phyloP scores from a whole-genome alignment of 2,888 invertebrate species.

The Perizoma flavofasciatum region DNA sequence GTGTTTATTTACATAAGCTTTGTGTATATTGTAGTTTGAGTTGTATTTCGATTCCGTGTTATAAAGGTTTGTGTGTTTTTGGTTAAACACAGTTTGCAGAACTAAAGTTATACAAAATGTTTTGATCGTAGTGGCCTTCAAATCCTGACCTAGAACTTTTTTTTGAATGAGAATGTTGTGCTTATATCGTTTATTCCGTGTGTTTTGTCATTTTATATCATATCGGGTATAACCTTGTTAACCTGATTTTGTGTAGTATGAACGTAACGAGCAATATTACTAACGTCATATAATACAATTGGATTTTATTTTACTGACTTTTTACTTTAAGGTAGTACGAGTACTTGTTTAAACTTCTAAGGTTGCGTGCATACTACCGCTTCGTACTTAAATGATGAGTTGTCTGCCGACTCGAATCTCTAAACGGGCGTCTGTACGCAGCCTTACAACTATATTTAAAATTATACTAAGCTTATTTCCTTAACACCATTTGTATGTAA shows the following conservation, averaged over 20 bases:
- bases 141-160: too few species aligned
- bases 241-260: slow-evolving; percentile 64
- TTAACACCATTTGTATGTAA: slow-evolving; percentile 80
- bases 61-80: slow-evolving; percentile 41
- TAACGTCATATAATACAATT: slow-evolving; percentile 43
- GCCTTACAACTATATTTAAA: slow-evolving; percentile 46
- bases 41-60: slow-evolving; percentile 66
- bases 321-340: slow-evolving; percentile 41
- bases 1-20: slow-evolving; percentile 33
- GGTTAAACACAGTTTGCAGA: slow-evolving; percentile 34
- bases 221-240: slow-evolving; percentile 22
- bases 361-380: slow-evolving; percentile 49
- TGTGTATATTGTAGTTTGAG: slow-evolving; percentile 44
- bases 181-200: too few species aligned
- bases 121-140: too few species aligned
- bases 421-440: slow-evolving; percentile 44
- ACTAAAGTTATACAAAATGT: neutral
- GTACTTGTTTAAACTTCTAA: slow-evolving; percentile 55
- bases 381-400: slow-evolving; percentile 50
- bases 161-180: too few species aligned
- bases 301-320: slow-evolving; percentile 52
- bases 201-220: neutral
- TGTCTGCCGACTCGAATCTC: slow-evolving; percentile 48
- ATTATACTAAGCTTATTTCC: slow-evolving; percentile 57
- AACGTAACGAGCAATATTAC: slow-evolving; percentile 68